These are phyloP conservation scores for Oegoconia quadripuncta DNA, from an alignment of 2,888 invertebrate species.

Conservation along the genomic window DNA sequence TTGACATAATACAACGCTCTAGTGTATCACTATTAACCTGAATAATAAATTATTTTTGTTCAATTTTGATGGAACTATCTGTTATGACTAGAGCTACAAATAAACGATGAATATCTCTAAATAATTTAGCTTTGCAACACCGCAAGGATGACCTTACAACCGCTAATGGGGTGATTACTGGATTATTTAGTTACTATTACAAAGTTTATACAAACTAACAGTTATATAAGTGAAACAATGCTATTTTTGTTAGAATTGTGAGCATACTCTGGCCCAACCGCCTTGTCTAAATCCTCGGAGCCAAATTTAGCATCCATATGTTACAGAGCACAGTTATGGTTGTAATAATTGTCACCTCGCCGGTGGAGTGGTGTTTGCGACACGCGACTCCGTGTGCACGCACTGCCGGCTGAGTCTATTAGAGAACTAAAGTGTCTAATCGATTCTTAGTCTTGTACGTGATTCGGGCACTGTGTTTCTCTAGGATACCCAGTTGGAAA, in stretches of 20 bases:
- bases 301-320: constrained; percentile 53
- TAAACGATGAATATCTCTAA: too few species aligned
- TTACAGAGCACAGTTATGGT: constrained; percentile 51
- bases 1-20: not conserved
- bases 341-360: constrained; percentile 56
- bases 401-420: constrained; percentile 3
- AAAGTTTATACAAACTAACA: constrained; percentile 28
- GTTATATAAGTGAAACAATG: constrained; percentile 44
- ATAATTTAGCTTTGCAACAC: too few species aligned
- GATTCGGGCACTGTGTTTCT: not conserved
- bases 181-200: constrained; percentile 22
- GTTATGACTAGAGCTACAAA: too few species aligned
- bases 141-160: too few species aligned
- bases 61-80: too few species aligned
- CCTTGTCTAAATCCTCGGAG: constrained; percentile 39
- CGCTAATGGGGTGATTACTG: too few species aligned
- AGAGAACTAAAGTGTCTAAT: not conserved
- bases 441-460: not conserved
- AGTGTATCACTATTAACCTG: too few species aligned
- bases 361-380: constrained; percentile 22
- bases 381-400: constrained; percentile 21
- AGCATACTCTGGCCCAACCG: constrained; percentile 38
- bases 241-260: constrained; percentile 47
- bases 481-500: constrained; percentile 20
- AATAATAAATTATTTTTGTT: too few species aligned